These are phyloP conservation scores for Romanogobio albipinnatus DNA, from an alignment of 2,113 vertebrate genomes.

Conservation along the genomic window DNA sequence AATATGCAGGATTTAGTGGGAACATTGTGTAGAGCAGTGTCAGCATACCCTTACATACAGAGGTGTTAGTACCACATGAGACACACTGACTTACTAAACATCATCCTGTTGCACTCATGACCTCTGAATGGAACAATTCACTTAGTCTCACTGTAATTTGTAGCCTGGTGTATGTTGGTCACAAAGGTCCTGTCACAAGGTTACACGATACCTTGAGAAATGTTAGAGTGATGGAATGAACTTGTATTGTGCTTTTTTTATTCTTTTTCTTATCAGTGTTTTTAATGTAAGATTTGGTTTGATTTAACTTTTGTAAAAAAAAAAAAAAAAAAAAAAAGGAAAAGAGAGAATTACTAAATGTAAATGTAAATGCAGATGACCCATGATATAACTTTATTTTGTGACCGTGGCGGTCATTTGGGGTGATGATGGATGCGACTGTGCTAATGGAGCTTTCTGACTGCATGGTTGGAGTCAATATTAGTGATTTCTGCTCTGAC, in stretches of 20 bases:
- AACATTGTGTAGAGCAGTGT: slow-evolving; percentile 37
- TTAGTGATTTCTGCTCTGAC: slow-evolving; percentile 1
- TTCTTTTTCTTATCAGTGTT: not conserved
- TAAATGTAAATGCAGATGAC: not conserved
- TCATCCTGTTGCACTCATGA: slow-evolving; percentile 20
- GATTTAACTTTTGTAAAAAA: not conserved
- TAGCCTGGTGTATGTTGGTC: not conserved
- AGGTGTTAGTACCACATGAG: slow-evolving; percentile 30
- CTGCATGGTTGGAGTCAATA: not conserved
- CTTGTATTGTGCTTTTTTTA: not conserved
- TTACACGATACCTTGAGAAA: slow-evolving; percentile 5
- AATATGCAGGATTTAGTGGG: slow-evolving; percentile 35
- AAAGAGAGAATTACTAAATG: not conserved
- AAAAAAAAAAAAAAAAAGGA: too few species aligned
- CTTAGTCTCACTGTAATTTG: not conserved
- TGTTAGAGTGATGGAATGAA: not conserved
- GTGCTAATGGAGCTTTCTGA: not conserved
- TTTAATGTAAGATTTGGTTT: not conserved
- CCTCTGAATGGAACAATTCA: not conserved
- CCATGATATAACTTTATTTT: not conserved
- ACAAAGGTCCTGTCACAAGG: not conserved
- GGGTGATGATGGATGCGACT: not conserved
- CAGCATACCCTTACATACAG: slow-evolving; percentile 26
- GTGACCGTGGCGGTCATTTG: not conserved
- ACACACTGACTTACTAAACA: slow-evolving; percentile 11